Percentiles rank a stretch among this genome's conserved stretches.
Evolutionary conservation across 2,888 invertebrate genomes (phyloP).

Genomic region (Spisula solida): DNA sequence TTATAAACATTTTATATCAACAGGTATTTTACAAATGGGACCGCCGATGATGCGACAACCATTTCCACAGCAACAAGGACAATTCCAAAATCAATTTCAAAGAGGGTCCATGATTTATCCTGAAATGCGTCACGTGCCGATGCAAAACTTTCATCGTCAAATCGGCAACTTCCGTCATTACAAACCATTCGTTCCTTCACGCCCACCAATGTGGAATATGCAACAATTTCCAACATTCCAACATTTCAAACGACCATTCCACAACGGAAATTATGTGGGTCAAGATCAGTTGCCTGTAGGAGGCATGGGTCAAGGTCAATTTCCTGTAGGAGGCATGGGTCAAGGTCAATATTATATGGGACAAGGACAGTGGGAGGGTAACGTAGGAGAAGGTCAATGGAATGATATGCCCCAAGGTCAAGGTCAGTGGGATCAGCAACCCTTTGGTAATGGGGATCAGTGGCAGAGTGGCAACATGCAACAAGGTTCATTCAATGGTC

Average conservation of each 20-base stretch:
- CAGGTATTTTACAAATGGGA: neutral
- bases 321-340: neutral
- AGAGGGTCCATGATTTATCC: slow-evolving; percentile 8
- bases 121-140: neutral
- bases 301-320: slow-evolving; percentile 4
- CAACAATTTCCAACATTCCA: slow-evolving; percentile 2
- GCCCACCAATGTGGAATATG: slow-evolving; percentile 11
- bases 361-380: neutral
- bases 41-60: neutral
- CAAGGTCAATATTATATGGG: neutral
- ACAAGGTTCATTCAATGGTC: neutral
- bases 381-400: slow-evolving; percentile 28
- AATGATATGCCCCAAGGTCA: slow-evolving; percentile 3
- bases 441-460: neutral
- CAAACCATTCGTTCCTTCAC: neutral
- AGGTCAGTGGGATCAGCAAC: slow-evolving; percentile 28
- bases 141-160: neutral
- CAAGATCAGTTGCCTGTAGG: neutral
- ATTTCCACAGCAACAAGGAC: neutral
- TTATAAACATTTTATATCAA: too few relatives aligned
- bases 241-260: slow-evolving; percentile 17
- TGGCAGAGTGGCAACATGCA: neutral
- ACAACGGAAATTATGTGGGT: neutral
- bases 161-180: neutral
- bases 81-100: slow-evolving; percentile 20